Percentiles rank a stretch among this genome's conserved stretches.
Conservation (phyloP, 2,113 vertebrate species). For the Ochotona princeps region DNA sequence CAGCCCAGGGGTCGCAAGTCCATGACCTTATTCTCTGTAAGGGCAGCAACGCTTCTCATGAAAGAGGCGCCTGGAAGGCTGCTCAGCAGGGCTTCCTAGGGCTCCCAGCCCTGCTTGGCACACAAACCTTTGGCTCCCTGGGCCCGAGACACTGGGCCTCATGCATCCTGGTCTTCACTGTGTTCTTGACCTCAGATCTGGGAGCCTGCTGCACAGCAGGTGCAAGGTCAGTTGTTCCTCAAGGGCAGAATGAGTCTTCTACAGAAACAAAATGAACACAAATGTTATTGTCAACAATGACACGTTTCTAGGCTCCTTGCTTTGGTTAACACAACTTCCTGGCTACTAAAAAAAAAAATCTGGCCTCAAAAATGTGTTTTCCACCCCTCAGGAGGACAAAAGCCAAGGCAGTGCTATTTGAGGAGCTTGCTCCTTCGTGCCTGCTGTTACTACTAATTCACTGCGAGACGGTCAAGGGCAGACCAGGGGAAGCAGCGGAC, state of each 20-base stretch:
- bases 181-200: not conserved
- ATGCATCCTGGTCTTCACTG: not conserved
- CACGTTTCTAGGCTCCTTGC: conserved; percentile 31
- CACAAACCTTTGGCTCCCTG: not conserved
- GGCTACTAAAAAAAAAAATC: conserved; percentile 10
- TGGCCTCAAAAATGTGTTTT: conserved; percentile 73
- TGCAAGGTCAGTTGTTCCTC: not conserved
- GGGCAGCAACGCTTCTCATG: not conserved
- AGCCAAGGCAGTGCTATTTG: not conserved
- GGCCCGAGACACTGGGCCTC: not conserved
- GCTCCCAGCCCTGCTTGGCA: not conserved
- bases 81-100: not conserved
- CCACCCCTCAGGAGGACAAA: conserved; percentile 9
- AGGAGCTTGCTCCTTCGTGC: not conserved
- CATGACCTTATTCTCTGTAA: not conserved
- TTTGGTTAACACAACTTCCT: conserved; percentile 62
- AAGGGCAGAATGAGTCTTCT: not conserved
- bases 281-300: conserved; percentile 26
- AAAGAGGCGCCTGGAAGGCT: not conserved
- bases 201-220: no score
- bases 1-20: rapidly evolving
- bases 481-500: not conserved
- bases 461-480: not conserved
- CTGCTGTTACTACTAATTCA: not conserved
- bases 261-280: not conserved